These are phyloP conservation scores for Papilio protenor DNA, from an alignment of 2,888 invertebrate species.

Conservation along the genomic window DNA sequence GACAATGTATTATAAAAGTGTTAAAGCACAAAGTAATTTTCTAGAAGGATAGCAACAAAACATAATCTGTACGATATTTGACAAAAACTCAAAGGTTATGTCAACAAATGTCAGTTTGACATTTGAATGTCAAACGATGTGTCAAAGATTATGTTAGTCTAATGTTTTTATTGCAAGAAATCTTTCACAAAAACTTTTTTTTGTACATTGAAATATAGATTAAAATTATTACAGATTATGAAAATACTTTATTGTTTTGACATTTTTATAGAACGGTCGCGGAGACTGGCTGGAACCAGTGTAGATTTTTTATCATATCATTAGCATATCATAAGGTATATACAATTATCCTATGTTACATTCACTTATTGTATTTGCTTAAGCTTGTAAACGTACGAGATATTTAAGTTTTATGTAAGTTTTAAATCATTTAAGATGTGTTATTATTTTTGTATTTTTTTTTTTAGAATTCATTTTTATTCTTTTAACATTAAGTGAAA, in stretches of 20 bases:
- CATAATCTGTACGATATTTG: background rate
- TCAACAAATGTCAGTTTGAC: background rate
- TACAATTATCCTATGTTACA: constrained; percentile 60
- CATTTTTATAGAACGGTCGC: constrained; percentile 55
- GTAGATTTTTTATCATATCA: constrained; percentile 83
- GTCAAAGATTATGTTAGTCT: background rate
- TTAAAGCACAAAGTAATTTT: background rate
- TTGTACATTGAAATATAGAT: no score
- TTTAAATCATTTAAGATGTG: background rate
- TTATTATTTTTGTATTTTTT: constrained; percentile 13
- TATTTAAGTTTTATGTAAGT: constrained; percentile 17
- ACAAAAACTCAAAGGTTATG: background rate
- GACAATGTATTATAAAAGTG: constrained; percentile 36
- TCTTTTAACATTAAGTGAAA: background rate
- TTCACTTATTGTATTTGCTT: constrained; percentile 57
- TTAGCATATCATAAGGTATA: constrained; percentile 80
- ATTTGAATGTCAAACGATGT: background rate
- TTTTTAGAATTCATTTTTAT: background rate
- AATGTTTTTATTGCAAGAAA: no score
- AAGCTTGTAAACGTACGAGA: constrained; percentile 45
- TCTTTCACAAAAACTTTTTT: no score
- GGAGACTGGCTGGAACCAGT: constrained; percentile 75
- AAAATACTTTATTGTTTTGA: constrained; percentile 46
- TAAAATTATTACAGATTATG: constrained; percentile 50
- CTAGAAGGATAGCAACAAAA: background rate